These are phyloP conservation scores for Echinometra lucunter DNA, from an alignment of 53 echinoderm and acorn worm genomes.

Conservation along the genomic window DNA sequence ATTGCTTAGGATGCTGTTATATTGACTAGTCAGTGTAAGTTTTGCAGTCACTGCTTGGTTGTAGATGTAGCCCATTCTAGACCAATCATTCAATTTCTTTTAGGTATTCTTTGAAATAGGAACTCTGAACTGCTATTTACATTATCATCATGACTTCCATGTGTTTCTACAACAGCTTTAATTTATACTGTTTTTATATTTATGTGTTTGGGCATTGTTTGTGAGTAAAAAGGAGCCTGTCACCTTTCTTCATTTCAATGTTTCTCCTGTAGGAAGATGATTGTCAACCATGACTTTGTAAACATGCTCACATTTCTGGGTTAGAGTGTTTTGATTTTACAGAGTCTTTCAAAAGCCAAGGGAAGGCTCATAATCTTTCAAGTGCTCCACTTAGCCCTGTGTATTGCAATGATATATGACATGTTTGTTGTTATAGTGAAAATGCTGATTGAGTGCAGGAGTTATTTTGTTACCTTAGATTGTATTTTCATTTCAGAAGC, in stretches of 20 bases:
- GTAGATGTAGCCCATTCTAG: background rate
- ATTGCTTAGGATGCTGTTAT: too few relatives aligned
- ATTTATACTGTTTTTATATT: background rate
- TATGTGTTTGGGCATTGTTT: background rate
- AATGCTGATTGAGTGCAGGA: too few relatives aligned
- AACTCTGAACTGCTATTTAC: background rate
- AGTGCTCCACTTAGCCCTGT: background rate
- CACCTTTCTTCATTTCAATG: background rate
- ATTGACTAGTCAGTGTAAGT: conserved; percentile 13
- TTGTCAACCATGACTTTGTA: background rate
- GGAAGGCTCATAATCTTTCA: background rate
- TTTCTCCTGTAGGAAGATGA: background rate
- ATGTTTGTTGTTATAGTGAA: too few relatives aligned
- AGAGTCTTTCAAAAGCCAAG: background rate
- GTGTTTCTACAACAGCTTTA: background rate
- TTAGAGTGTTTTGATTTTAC: too few relatives aligned
- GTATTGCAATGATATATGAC: background rate
- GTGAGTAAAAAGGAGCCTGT: conserved; percentile 13
- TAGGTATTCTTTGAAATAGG: background rate
- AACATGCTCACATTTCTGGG: background rate
- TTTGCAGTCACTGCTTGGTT: background rate
- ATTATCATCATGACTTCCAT: background rate
- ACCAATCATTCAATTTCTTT: background rate
- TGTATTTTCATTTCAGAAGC: background rate
- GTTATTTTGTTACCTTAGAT: background rate